These are phyloP conservation scores for Athalia circularis DNA, from an alignment of 2,888 invertebrate species.

Conservation along the genomic window DNA sequence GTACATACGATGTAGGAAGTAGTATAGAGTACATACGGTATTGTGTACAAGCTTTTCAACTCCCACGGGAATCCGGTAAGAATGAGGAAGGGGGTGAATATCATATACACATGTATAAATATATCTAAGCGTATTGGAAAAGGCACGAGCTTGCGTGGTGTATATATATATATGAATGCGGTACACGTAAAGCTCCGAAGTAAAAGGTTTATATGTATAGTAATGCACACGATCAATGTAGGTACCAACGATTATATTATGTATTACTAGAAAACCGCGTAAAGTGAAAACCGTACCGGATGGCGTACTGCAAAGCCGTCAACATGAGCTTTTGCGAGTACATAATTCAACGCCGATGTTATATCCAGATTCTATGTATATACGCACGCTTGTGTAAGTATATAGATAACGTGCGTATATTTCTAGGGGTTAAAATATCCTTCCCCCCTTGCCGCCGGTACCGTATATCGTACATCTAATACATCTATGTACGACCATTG, in stretches of 20 bases:
- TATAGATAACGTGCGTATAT: no score
- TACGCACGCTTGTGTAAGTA: no score
- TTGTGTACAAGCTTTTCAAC: constrained; percentile 3
- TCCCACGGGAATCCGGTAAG: constrained; percentile 19
- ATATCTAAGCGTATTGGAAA: no score
- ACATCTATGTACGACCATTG: no score
- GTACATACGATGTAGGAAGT: no score
- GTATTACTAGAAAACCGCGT: not conserved
- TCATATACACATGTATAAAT: no score
- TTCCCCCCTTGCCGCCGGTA: no score
- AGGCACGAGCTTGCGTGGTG: no score
- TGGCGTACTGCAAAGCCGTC: constrained; percentile 4
- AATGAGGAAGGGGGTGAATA: not conserved
- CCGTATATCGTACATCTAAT: no score
- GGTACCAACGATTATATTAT: not conserved
- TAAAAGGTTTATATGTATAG: not conserved
- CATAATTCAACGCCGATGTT: not conserved
- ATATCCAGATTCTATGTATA: not conserved
- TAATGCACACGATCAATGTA: not conserved
- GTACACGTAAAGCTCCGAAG: no score
- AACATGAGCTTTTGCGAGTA: not conserved
- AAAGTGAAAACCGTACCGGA: not conserved
- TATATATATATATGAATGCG: no score
- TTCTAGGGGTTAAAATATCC: no score
- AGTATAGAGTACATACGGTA: not conserved